phyloP scores from a whole-genome alignment of 2,797 vertebrate genomes.

The Stomatorhinus walkeri region DNA sequence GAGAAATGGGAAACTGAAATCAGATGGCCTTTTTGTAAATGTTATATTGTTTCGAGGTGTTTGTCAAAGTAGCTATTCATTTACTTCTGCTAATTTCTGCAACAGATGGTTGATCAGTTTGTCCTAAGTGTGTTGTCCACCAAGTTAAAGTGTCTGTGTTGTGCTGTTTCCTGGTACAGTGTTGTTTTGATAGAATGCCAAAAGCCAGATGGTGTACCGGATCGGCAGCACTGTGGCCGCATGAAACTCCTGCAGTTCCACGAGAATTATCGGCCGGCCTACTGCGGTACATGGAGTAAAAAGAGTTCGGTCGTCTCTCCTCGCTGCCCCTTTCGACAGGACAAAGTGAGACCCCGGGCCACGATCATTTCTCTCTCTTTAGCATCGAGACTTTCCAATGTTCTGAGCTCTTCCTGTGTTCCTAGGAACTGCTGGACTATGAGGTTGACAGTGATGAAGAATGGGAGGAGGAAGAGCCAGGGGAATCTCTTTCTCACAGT shows the following conservation, averaged over 20 bases:
- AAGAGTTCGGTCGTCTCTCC: slow-evolving; percentile 63
- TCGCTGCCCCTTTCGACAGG: slow-evolving; percentile 72
- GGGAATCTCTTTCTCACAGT: slow-evolving; percentile 95
- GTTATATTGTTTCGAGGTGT: background rate
- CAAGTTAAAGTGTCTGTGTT: background rate
- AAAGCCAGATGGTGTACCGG: slow-evolving; percentile 57
- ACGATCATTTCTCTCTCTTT: background rate
- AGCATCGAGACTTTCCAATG: background rate
- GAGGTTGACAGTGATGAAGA: slow-evolving; percentile 97
- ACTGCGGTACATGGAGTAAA: slow-evolving; percentile 96
- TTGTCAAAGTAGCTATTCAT: background rate
- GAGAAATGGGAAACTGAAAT: background rate
- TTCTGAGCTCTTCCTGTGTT: slow-evolving; percentile 13
- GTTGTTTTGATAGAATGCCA: slow-evolving; percentile 56
- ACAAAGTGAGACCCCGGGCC: slow-evolving; percentile 62
- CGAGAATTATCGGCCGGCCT: slow-evolving; percentile 90
- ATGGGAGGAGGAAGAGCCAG: slow-evolving; percentile 97
- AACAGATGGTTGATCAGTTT: background rate
- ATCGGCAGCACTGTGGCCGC: slow-evolving; percentile 69
- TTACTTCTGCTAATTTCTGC: background rate
- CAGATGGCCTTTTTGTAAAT: background rate
- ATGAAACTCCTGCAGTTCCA: slow-evolving; percentile 93
- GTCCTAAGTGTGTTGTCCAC: background rate
- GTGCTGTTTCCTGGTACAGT: slow-evolving; percentile 55
- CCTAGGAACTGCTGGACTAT: slow-evolving; percentile 82